Evolutionary conservation across 2,797 vertebrate species (phyloP), one percentile per base, ranked within the genome.

Genomic region (Rhinophrynus dorsalis): DNA sequence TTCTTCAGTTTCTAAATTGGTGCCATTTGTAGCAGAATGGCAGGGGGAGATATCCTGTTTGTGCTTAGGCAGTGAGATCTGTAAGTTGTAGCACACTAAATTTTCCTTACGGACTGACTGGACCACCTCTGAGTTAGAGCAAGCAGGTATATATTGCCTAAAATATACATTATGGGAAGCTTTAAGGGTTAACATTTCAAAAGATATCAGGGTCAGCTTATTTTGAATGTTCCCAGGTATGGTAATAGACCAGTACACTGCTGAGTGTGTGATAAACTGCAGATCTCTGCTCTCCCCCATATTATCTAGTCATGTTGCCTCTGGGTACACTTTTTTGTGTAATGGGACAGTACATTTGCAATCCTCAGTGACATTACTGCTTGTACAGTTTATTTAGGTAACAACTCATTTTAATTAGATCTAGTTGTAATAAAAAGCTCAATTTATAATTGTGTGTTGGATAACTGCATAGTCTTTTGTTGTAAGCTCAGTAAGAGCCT

Each of bases 391-490:
- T 61, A 62, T 69, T 61, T 61, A 69, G 57, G 48, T 45, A 59
- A 40, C 48, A 60, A 18, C 38, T 61, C 21, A 35, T 69, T 69
- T 69, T 69, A 69, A 69, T 69, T 61, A 69, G 62, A 69, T 54
- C 67, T 37, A 69, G 35, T 61, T 26, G 48, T 69, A 54, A 4
- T 54, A 61, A 69, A 61, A 61, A 18, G 17, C 21, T 13, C 56
- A 50, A 33, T 67, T 58, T 50, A 58, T 67, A 48, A 58, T 20
- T 32, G 18, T 29, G 40, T 23, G 44, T 55, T 27, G 35, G 6
- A 15, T 48, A 13, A 6, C 42, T 37, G 30, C 15, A 12, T 17
- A 51, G 37, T 33, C 15, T 38, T 38, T 37, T 35, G 59, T 24
- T 50, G 27, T 7, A 20, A 12, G 20, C 30, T 57, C 33, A 35